Base-by-base conservation (phyloP, 2,797 vertebrate genomes). In the Ptychobarbus kaznakovi region DNA sequence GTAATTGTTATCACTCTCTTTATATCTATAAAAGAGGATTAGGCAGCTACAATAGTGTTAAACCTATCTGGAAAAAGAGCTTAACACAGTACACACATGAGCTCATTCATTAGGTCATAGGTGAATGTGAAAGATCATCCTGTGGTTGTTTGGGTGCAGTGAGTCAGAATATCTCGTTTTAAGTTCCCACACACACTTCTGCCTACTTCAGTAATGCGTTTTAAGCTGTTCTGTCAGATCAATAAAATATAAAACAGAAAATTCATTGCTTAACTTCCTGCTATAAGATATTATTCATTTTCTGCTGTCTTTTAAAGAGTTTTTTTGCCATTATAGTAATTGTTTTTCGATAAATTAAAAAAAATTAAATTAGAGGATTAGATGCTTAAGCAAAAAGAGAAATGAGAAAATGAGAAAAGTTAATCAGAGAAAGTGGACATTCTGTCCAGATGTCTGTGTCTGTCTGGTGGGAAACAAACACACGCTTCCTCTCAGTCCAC, bases 341-440 rank as follows among this genome's bases (percentile, higher is more conserved):
- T 72, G 82, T 61, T 32, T 63, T 82, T 79, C 3, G 15, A 79
- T 46, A 80, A 66, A 46, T 8, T 6, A 15, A 46, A 15, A 46
- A 15, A 66, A n/a, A 38, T 4, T 13, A 58, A 68, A 83, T 76
- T 80, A 69, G 84, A 82, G 44, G 80, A 82, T 86, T 44, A 81
- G 32, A 83, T 74, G 38, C 58, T 35, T 82, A 13, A 68, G 32
- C 25, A 42, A 25, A 42, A 79, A 61, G n/a, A 72, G 22, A 69
- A 81, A 81, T 32, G 35, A 40, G 16, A 22, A 65, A 84, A 46
- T 70, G 35, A 58, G 51, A 3, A 40, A 84, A 75, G 46, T 80
- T 66, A 78, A 51, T 80, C 81, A 66, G 76, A 15, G n/a, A 49
- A 82, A 35, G 35, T 2, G 16, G 32, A 75, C 63, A 77, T 44